These are phyloP conservation scores for Dolichomitus sp. DNA, from an alignment of 2,888 invertebrate genomes.

Conservation along the genomic window DNA sequence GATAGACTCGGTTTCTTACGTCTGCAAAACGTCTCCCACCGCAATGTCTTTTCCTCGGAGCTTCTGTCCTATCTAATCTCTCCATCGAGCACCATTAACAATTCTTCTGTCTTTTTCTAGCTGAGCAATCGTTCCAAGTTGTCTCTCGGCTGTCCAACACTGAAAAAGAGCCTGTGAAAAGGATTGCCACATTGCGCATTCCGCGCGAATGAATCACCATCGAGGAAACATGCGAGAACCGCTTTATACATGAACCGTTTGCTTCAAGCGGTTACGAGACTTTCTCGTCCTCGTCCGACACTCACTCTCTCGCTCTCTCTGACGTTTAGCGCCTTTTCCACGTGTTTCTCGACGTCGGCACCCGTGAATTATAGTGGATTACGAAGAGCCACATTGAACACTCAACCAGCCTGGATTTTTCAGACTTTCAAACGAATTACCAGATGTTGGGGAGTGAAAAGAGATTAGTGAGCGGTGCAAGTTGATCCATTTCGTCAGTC, in stretches of 20 bases:
- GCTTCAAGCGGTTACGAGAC: slow-evolving; percentile 5
- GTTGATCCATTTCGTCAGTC: slow-evolving; percentile 7
- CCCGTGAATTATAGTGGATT: slow-evolving; percentile 7
- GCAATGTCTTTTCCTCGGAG: slow-evolving; percentile 45
- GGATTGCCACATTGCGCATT: slow-evolving; percentile 81
- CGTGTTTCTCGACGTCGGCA: background rate
- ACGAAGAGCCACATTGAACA: background rate
- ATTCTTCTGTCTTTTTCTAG: slow-evolving; percentile 55
- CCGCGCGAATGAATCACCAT: slow-evolving; percentile 78
- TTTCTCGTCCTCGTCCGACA: background rate
- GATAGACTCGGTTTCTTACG: slow-evolving; percentile 61
- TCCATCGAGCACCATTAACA: slow-evolving; percentile 52
- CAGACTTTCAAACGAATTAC: background rate
- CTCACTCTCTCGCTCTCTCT: background rate
- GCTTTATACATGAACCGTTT: slow-evolving; percentile 2
- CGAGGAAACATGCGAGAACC: slow-evolving; percentile 41
- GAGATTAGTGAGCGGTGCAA: background rate
- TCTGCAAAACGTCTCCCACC: slow-evolving; percentile 15
- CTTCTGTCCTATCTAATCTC: slow-evolving; percentile 18
- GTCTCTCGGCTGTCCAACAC: slow-evolving; percentile 40
- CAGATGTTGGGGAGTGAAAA: slow-evolving; percentile 20
- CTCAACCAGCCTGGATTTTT: background rate
- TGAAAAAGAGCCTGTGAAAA: slow-evolving; percentile 45
- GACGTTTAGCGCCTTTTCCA: slow-evolving; percentile 17
- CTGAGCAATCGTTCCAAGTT: slow-evolving; percentile 50